Evolutionary conservation across 2,113 vertebrate species (phyloP).

Genomic region (Salvator merianae): DNA sequence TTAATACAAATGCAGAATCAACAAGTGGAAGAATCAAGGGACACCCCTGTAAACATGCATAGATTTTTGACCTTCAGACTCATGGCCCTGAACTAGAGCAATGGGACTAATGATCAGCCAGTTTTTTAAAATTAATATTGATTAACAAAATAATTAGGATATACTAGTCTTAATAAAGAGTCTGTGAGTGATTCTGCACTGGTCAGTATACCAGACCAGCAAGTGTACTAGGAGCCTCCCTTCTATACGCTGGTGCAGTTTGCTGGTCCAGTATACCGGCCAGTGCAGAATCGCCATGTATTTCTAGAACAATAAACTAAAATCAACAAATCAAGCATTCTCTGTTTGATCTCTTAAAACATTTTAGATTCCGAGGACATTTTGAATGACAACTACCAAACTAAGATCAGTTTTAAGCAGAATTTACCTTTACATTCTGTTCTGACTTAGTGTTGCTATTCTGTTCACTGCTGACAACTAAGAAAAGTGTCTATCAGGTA

Average conservation of each 20-base stretch:
- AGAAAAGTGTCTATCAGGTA: background rate
- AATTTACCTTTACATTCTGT: background rate
- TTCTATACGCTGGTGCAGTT: no score
- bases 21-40: background rate
- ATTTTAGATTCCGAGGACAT: background rate
- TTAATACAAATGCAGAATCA: no score
- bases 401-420: background rate
- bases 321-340: background rate
- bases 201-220: no score
- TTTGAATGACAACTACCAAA: background rate
- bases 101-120: no score
- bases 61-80: no score
- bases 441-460: background rate
- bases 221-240: no score
- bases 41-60: background rate
- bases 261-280: no score
- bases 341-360: background rate
- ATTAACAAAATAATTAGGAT: background rate
- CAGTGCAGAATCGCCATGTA: background rate
- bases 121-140: no score
- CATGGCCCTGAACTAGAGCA: no score
- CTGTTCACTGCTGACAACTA: background rate
- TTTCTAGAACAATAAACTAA: background rate
- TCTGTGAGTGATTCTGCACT: no score
- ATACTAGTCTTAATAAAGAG: background rate